Evolutionary conservation across 2,797 vertebrate species (phyloP).

Genomic region (Onychomys arenicola): DNA sequence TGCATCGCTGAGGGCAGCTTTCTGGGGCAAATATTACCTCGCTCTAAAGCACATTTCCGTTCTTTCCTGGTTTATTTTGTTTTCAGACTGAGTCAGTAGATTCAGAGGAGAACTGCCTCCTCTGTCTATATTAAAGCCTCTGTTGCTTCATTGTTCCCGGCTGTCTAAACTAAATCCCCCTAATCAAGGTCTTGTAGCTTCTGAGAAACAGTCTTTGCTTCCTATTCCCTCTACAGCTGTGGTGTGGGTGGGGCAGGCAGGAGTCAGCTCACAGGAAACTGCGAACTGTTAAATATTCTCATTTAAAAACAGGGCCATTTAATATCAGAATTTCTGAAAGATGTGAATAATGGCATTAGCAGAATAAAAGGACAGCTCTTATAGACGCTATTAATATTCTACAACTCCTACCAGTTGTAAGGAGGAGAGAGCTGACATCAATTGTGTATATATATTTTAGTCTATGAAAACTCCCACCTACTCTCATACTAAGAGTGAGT

Average conservation of each 20-base stretch:
- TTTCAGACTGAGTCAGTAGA: not conserved
- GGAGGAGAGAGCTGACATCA: slow-evolving; percentile 32
- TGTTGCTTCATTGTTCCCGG: not conserved
- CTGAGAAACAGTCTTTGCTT: not conserved
- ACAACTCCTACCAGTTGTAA: slow-evolving; percentile 10
- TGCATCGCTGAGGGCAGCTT: not conserved
- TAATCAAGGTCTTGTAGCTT: not conserved
- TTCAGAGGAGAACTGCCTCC: not conserved
- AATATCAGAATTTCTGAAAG: slow-evolving; percentile 4
- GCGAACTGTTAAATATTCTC: not conserved
- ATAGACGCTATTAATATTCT: not conserved
- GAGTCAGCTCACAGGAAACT: not conserved
- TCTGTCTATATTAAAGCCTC: not conserved
- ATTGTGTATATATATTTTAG: slow-evolving; percentile 28
- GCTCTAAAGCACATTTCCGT: not conserved
- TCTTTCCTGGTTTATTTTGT: not conserved
- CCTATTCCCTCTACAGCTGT: not conserved
- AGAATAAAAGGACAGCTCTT: slow-evolving; percentile 12
- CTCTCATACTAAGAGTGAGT: slow-evolving; percentile 9
- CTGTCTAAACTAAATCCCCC: not conserved
- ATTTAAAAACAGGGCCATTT: not conserved
- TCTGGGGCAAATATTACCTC: not conserved
- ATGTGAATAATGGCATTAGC: not conserved
- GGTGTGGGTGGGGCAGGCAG: not conserved
- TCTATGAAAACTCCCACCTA: slow-evolving; percentile 66